Base-by-base conservation (phyloP, 2,797 vertebrate species). In the Tapirus indicus region DNA sequence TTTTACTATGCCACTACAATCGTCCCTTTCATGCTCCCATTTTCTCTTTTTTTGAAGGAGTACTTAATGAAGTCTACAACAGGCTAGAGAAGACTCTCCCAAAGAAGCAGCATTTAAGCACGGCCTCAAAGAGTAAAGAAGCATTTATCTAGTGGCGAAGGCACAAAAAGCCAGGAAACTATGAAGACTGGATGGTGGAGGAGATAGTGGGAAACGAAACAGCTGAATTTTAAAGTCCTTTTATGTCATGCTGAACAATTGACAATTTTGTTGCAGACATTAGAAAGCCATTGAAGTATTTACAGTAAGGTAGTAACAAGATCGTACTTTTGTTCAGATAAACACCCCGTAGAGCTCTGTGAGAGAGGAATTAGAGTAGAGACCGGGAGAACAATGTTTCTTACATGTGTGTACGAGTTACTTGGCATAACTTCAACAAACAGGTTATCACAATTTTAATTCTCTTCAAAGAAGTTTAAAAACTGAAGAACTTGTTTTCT, bases 381-480 rank as follows among this genome's bases (percentile, higher is more conserved):
- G 0, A 58, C 2, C 23, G 29, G 17, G 32, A n/a, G 44, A 18
- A 38, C 2, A 52, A 7, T 47, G 16, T 1, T 47, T 47, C n/a
- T 94, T 49, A 38, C 23, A 9, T 86, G 29, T 86, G 16, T 79
- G 77, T 86, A 47, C 1, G 12, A 82, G 13, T 86, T 89, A 38
- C 3, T 94, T 58, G 35, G 7, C 14, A 58, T 35, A 90, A 66
- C 10, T 90, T 79, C 29, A 85, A 88, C 10, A 94, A 88, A 88
- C 10, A 95, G 38, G 5, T 60, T n/a, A 77, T 77, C 20, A 60
- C 27, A 93, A 77, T 84, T 83, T 78, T 56, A 80, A 60, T 83
- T 58, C 79, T 95, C 5, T 82, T 88, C 16, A 88, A 82, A 41
- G 60, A 91, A 47, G 27, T 74, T 95, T 85, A 35, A 93, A 92